Base-by-base conservation (phyloP, 2,113 vertebrate genomes). In the Carassius auratus region DNA sequence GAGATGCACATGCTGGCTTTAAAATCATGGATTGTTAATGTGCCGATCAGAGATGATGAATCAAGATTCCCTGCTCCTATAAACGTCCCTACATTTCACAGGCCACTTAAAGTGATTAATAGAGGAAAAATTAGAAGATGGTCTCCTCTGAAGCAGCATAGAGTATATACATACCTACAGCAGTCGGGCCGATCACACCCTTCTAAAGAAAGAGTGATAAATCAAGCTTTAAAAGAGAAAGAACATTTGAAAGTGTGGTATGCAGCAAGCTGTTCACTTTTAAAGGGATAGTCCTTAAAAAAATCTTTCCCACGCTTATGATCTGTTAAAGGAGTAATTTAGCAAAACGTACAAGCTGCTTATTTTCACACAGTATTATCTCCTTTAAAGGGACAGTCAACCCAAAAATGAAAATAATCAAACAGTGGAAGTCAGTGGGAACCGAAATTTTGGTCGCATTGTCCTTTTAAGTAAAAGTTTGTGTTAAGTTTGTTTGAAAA, bases 181-280 rank as follows among this genome's bases (percentile, higher is more conserved):
- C 78, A 68, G 42, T 23, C 61, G 8, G 30, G 61, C 61, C 5
- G 2, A 81, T 68, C 79, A 52, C 79, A 68, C 62, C 62, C 79
- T 52, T 81, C 42, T 81, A 17, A 69, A 52, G 62, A 81, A 30
- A 50, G 5, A 52, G 62, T 3, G 79, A 68, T 81, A 52, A 33
- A 81, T 81, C 36, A 81, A 23, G 38, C 13, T 81, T 66, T 66
- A 66, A 81, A 66, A 64, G 14, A 48, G 36, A 79, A 62, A 78
- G 76, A 42, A 23, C 19, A n/a, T 62, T 23, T 23, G 6, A 79
- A 42, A 48, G 30, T 9, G 14, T 30, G 61, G 8, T 68, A 33
- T 52, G 42, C 26, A 45, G 30, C n/a, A 26, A 9, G 78, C 36
- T 48, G 38, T 66, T 81, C 14, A 1, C 36, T 30, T 45, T 48